These are phyloP conservation scores for Bugulina stolonifera DNA, from an alignment of 2,888 invertebrate genomes.

Conservation along the genomic window DNA sequence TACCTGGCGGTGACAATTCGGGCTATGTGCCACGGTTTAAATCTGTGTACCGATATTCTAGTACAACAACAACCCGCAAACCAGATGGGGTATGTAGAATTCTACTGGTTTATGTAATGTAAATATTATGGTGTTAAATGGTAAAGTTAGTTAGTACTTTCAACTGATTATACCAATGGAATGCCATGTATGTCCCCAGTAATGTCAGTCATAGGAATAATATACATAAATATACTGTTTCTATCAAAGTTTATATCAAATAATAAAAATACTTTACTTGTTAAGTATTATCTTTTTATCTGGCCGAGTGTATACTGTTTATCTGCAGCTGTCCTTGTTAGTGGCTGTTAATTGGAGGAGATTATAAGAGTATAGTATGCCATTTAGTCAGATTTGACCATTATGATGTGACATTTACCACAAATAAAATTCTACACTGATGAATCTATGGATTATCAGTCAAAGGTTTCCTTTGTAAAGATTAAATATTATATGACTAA, in stretches of 20 bases:
- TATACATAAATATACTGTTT: not conserved
- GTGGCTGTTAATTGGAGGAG: too few species aligned
- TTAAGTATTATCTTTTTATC: not conserved
- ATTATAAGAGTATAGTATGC: too few species aligned
- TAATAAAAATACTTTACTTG: not conserved
- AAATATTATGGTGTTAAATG: not conserved
- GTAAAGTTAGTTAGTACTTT: not conserved
- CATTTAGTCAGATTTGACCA: too few species aligned
- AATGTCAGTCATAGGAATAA: not conserved
- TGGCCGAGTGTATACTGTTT: too few species aligned
- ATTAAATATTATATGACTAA: too few species aligned
- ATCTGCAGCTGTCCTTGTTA: too few species aligned
- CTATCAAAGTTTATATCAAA: not conserved
- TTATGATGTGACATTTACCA: too few species aligned
- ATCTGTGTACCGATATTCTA: slow-evolving; percentile 24
- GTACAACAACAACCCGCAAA: slow-evolving; percentile 20
- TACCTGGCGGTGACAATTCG: not conserved
- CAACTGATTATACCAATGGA: not conserved
- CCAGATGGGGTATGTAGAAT: not conserved
- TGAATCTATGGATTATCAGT: too few species aligned
- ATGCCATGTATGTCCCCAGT: not conserved
- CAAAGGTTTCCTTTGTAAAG: too few species aligned
- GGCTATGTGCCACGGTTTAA: not conserved
- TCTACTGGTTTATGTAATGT: not conserved
- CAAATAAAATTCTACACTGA: too few species aligned